phyloP scores from a whole-genome alignment of 2,888 invertebrate species.

The Panopea generosa region DNA sequence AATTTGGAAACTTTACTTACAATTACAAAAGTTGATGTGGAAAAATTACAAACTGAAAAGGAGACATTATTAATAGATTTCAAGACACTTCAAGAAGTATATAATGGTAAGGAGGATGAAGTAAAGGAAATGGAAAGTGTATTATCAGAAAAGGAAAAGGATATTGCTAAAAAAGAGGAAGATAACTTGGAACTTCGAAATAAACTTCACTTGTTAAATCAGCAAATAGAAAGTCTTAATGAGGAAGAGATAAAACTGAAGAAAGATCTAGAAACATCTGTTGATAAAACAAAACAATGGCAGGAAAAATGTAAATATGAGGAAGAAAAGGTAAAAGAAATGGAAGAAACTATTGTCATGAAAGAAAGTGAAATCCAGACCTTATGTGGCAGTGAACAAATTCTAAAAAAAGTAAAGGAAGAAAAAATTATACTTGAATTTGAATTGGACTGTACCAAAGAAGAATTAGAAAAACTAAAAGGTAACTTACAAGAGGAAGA shows the following conservation, averaged over 20 bases:
- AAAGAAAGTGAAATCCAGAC: conserved; percentile 55
- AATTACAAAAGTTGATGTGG: conserved; percentile 23
- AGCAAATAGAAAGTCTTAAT: conserved; percentile 28
- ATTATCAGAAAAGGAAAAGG: conserved; percentile 56
- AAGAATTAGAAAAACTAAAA: conserved; percentile 49
- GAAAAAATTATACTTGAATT: conserved; percentile 65
- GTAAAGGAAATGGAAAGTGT: conserved; percentile 68
- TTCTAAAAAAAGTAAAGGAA: conserved; percentile 47
- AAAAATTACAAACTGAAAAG: conserved; percentile 42
- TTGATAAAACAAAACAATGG: conserved; percentile 27
- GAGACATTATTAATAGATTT: conserved; percentile 53
- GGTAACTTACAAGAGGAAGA: conserved; percentile 26
- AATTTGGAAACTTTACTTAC: conserved; percentile 33
- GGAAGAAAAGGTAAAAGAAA: conserved; percentile 35
- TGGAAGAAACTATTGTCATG: conserved; percentile 46
- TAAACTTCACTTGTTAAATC: conserved; percentile 41
- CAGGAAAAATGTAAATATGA: conserved; percentile 10
- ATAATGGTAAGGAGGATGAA: conserved; percentile 70
- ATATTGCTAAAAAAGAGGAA: conserved; percentile 47
- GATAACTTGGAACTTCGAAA: conserved; percentile 54
- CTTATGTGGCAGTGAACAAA: conserved; percentile 37
- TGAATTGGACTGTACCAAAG: conserved; percentile 61
- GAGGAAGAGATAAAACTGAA: conserved; percentile 45
- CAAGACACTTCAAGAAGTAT: conserved; percentile 68
- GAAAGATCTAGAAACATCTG: conserved; percentile 23